Percentiles rank a stretch among this genome's conserved stretches.
These are phyloP conservation scores for Lagopus leucura DNA, from an alignment of 2,113 vertebrate species.

Conservation along the genomic window DNA sequence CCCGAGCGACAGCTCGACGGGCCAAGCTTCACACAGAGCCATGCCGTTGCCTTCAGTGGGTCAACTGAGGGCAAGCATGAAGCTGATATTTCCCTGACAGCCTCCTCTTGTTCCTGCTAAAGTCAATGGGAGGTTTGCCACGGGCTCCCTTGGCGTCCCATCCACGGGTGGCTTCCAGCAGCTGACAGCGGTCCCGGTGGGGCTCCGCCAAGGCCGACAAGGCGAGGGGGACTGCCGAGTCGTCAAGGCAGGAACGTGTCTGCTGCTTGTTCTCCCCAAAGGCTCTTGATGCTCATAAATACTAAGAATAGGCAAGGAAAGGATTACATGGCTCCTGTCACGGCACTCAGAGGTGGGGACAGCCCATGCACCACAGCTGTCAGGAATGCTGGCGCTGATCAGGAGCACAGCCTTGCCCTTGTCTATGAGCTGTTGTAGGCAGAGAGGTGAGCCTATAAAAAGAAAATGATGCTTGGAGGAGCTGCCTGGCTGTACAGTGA, in stretches of 20 bases:
- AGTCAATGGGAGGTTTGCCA: background rate
- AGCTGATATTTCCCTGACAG: background rate
- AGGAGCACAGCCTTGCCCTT: background rate
- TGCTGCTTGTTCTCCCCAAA: background rate
- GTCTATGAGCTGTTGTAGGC: background rate
- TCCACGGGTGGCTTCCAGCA: background rate
- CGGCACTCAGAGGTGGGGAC: rapidly evolving
- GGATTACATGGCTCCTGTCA: background rate
- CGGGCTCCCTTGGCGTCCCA: background rate
- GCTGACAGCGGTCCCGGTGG: background rate
- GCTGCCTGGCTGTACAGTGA: background rate
- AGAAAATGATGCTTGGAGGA: background rate
- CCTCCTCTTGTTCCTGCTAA: background rate
- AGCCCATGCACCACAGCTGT: background rate
- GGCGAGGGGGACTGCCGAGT: background rate
- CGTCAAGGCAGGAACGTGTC: background rate
- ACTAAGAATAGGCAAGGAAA: conserved; percentile 1
- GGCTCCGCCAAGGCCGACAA: background rate
- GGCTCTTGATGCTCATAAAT: background rate
- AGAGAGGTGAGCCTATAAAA: background rate
- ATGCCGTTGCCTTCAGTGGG: background rate
- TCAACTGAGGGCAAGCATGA: conserved; percentile 11
- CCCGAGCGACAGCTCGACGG: rapidly evolving
- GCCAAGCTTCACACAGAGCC: background rate
- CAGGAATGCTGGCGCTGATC: rapidly evolving